Conservation (phyloP, 2,113 vertebrate genomes). For the Otis tarda region DNA sequence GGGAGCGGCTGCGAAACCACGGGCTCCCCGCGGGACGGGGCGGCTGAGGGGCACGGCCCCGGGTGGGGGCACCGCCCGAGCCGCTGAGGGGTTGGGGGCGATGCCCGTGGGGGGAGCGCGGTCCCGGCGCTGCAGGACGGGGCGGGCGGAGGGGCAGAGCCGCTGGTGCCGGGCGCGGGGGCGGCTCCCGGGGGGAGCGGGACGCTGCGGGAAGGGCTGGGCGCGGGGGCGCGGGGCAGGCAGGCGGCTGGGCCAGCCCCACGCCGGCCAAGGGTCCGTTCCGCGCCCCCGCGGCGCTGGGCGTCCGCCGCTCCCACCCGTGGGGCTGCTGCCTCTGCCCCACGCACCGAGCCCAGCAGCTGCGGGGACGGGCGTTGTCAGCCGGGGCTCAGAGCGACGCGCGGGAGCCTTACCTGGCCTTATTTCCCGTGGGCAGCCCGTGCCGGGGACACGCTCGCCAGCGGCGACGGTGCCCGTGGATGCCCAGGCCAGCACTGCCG, state of each 20-base stretch:
- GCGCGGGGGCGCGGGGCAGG: neutral
- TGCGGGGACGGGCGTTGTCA: neutral
- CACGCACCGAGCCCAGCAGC: rapidly evolving
- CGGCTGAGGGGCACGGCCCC: no score
- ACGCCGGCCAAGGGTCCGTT: rapidly evolving
- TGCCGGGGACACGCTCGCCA: neutral
- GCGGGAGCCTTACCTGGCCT: neutral
- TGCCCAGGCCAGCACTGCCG: neutral
- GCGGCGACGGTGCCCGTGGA: neutral
- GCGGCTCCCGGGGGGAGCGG: neutral
- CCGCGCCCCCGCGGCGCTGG: neutral
- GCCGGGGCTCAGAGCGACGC: no score
- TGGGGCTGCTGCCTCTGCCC: neutral
- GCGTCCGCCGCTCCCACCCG: neutral
- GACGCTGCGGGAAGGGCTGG: neutral
- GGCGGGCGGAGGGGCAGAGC: no score
- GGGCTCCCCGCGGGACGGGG: no score
- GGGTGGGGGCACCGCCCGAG: no score
- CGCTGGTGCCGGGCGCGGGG: neutral
- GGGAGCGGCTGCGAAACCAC: no score
- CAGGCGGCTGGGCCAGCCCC: no score
- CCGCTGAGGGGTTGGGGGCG: no score
- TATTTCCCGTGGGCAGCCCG: neutral
- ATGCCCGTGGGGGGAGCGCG: no score
- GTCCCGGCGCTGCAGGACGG: no score